A percentile compares a stretch with the other conserved stretches of the same genome.
phyloP scores from a whole-genome alignment of 1,140 invertebrate genomes.

The Sycobia sp. region DNA sequence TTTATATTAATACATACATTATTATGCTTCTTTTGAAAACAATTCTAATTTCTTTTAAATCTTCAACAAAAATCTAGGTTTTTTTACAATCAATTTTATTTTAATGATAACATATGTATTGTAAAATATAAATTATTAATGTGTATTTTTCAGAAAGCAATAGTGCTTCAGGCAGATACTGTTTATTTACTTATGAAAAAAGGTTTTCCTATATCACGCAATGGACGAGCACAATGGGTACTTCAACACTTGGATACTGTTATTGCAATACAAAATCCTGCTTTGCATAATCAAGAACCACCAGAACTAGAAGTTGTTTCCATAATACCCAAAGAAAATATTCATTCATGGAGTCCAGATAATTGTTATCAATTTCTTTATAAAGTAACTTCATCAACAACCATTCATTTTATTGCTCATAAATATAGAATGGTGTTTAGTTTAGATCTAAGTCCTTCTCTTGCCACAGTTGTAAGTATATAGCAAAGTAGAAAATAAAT shows the following conservation, averaged over 20 bases:
- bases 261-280: conserved; percentile 61
- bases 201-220: conserved; percentile 76
- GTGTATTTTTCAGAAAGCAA: not conserved
- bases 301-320: conserved; percentile 71
- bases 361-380: conserved; percentile 65
- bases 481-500: too few relatives aligned
- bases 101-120: too few relatives aligned
- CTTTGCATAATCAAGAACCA: conserved; percentile 51
- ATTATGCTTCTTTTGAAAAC: too few relatives aligned
- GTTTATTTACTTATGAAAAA: conserved; percentile 77
- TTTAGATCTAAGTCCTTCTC: conserved; percentile 81
- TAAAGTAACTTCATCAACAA: conserved; percentile 60
- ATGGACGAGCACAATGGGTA: conserved; percentile 78
- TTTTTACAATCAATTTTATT: too few relatives aligned
- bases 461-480: conserved; percentile 69
- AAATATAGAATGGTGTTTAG: conserved; percentile 77
- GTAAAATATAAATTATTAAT: not conserved
- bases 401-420: conserved; percentile 63
- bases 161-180: conserved; percentile 67
- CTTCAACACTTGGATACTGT: conserved; percentile 71
- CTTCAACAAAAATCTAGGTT: too few relatives aligned
- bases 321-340: conserved; percentile 65
- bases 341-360: conserved; percentile 60
- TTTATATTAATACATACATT: too few relatives aligned
- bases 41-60: too few relatives aligned